Conservation (phyloP, 37 sponge, comb jelly and placozoan genomes). For the Amphimedon queenslandica region DNA sequence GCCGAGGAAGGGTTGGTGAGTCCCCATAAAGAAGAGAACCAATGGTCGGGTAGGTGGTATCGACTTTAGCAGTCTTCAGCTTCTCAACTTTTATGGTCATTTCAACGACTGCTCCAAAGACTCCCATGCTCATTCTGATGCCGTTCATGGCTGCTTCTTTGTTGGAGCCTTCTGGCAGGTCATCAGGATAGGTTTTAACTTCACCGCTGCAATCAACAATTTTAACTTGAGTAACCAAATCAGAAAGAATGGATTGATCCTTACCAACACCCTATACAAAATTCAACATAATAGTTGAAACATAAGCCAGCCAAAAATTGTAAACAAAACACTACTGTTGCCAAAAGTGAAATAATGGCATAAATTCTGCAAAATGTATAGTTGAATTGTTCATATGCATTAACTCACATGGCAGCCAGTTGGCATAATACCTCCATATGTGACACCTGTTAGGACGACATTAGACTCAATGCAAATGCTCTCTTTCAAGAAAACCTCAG, state of each 20-base stretch:
- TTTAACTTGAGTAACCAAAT: conserved; percentile 15
- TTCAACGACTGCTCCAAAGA: conserved; percentile 31
- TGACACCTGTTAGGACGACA: neutral
- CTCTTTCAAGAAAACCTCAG: neutral
- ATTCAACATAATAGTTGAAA: neutral
- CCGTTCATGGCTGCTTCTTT: conserved; percentile 10
- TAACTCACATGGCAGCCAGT: conserved; percentile 27
- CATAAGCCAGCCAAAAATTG: neutral
- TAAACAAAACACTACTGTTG: conserved; percentile 6
- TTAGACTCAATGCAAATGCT: neutral
- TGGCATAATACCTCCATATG: conserved; percentile 19
- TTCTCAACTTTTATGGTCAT: conserved; percentile 8
- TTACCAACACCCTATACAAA: conserved; percentile 24
- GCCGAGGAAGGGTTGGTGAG: neutral
- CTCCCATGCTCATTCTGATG: conserved; percentile 3
- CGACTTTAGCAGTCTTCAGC: neutral
- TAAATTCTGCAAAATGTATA: neutral
- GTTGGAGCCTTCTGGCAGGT: neutral
- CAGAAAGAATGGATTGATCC: conserved; percentile 8
- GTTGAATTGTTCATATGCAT: neutral
- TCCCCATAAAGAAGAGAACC: conserved; percentile 1
- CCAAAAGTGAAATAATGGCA: too few relatives aligned
- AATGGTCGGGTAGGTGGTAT: conserved; percentile 3
- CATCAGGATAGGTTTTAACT: neutral
- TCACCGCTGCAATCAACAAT: conserved; percentile 7